Evolutionary conservation across 2,888 invertebrate species (phyloP).

Genomic region (Hartigia nigra): DNA sequence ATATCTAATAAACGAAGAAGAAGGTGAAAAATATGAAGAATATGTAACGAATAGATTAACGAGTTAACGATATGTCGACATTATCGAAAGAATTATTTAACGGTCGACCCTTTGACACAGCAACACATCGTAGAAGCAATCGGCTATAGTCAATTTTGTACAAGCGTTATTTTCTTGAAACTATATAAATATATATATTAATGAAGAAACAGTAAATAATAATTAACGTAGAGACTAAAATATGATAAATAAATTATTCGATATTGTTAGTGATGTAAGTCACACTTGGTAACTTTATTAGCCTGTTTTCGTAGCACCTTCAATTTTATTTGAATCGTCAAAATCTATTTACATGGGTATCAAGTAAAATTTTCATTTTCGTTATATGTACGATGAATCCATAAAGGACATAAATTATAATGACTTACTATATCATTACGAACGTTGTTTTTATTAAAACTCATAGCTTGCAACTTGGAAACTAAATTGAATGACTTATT

Average conservation of each 20-base stretch:
- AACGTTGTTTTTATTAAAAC: neutral
- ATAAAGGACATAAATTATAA: neutral
- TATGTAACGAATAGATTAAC: conserved; percentile 31
- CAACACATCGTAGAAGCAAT: conserved; percentile 59
- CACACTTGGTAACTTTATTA: conserved; percentile 27
- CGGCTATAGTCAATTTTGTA: conserved; percentile 64
- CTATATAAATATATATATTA: conserved; percentile 39
- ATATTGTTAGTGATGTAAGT: conserved; percentile 25
- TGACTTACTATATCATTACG: neutral
- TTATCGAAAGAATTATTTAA: conserved; percentile 33
- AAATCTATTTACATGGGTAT: conserved; percentile 19
- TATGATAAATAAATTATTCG: neutral
- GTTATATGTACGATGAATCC: neutral
- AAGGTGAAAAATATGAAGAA: conserved; percentile 17
- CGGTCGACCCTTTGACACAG: conserved; percentile 16
- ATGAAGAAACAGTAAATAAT: conserved; percentile 15
- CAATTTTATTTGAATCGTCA: conserved; percentile 20
- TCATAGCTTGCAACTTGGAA: neutral
- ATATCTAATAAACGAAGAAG: conserved; percentile 37
- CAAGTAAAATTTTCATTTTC: conserved; percentile 13
- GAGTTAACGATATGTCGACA: conserved; percentile 27
- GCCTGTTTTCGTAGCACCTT: conserved; percentile 16
- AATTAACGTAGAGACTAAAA: neutral
- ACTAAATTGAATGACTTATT: neutral
- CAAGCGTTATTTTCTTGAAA: conserved; percentile 60